A percentile compares a stretch with the other conserved stretches of the same genome.
Evolutionary conservation across 2,797 vertebrate species (phyloP).

Genomic region (Neosilurus mollespiculum): DNA sequence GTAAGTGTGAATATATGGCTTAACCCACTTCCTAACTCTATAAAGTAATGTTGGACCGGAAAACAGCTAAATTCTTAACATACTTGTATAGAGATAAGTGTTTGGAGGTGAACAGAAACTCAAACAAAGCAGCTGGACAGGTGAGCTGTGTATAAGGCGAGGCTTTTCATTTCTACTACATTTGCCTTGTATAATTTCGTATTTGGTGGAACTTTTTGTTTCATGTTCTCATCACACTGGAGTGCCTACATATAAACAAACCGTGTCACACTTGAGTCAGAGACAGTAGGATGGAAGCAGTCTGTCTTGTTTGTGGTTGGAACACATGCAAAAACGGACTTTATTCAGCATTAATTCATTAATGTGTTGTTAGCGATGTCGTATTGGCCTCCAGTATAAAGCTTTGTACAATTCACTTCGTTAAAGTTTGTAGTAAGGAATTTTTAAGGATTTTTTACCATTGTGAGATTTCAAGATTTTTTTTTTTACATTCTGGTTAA

Average conservation of each 20-base stretch:
- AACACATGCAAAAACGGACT: not conserved
- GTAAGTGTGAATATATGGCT: not conserved
- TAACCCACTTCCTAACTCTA: not conserved
- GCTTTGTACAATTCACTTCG: not conserved
- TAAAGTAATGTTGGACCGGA: not conserved
- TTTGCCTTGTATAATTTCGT: constrained; percentile 8
- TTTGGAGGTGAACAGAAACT: constrained; percentile 28
- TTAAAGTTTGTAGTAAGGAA: too few relatives aligned
- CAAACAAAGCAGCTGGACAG: constrained; percentile 23
- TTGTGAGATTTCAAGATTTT: too few relatives aligned
- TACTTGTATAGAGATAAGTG: constrained; percentile 31
- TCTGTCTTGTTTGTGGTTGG: not conserved
- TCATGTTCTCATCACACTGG: not conserved
- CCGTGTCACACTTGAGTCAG: not conserved
- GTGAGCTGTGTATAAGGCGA: constrained; percentile 2
- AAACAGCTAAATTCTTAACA: constrained; percentile 27
- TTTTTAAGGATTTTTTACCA: too few relatives aligned
- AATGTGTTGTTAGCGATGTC: not conserved
- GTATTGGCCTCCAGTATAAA: not conserved
- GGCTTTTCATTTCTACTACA: constrained; percentile 27
- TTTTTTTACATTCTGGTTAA: too few relatives aligned
- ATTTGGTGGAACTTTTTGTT: not conserved
- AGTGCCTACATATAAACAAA: not conserved
- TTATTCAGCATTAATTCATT: not conserved
- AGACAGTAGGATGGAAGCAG: not conserved